Base-by-base conservation (phyloP, 2,888 invertebrate genomes). In the Lepeophtheirus nordmannii region DNA sequence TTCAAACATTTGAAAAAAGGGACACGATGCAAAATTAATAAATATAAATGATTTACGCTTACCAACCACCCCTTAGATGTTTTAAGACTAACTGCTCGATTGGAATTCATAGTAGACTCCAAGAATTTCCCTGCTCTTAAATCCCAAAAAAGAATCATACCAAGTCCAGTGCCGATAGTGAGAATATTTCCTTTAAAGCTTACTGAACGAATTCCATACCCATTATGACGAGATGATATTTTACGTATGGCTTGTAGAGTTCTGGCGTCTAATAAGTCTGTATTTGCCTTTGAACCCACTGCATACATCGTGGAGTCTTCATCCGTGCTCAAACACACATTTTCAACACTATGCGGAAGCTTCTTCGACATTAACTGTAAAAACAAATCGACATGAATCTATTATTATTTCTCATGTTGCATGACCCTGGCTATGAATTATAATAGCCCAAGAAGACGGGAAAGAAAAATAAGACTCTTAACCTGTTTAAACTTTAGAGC, bases 131-230 rank as follows among this genome's bases (percentile, higher is more conserved):
- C 86, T 37, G 89, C 90, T 71, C 89, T 82, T 68, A 93, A 80
- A 75, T 96, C 96, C 75, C 92, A 94, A 78, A 96, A 94, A 82
- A 93, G 85, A 1, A 96, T 78, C 78, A 88, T 83, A 20, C 94
- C 93, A 23, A 89, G 80, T 0, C 93, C 93, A 0, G 93, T 94
- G 20, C 94, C 94, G 69, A 94, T 88, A 1, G 94, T 93, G 69
- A 96, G 80, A 71, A 93, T 83, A 72, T 91, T 83, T 0, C 88
- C 89, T 71, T 87, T 84, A 77, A 94, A 94, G 76, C 87, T 87
- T 40, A 92, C 86, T 0, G 93, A 93, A 58, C 93, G 81, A 70
- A 93, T 88, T 40, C 80, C 79, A 78, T 89, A 90, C 30, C 91
- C 91, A 72, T 88, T 87, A 76, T 90, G 89, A 37, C 89, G 83